Evolutionary conservation across 2,113 vertebrate species (phyloP).

Genomic region (Micronycteris hirsuta): DNA sequence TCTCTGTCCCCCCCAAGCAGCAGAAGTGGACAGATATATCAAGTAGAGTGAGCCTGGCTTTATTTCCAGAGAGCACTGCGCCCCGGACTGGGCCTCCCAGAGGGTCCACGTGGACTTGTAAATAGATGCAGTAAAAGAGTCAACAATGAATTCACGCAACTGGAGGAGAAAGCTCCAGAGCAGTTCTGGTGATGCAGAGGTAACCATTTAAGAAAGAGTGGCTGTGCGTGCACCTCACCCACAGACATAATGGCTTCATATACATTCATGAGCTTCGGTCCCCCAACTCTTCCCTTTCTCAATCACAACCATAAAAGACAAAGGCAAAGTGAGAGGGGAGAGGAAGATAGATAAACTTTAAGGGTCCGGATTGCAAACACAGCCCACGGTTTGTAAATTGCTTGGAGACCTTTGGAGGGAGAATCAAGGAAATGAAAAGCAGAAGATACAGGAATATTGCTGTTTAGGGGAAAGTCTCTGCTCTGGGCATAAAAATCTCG

Average conservation of each 20-base stretch:
- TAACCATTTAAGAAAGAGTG: slow-evolving; percentile 51
- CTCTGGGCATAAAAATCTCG: slow-evolving; percentile 57
- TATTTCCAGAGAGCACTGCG: slow-evolving; percentile 52
- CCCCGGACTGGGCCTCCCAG: slow-evolving; percentile 63
- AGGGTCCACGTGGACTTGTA: slow-evolving; percentile 73
- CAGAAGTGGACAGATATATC: slow-evolving; percentile 54
- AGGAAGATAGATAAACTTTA: slow-evolving; percentile 58
- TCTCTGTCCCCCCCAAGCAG: slow-evolving; percentile 25
- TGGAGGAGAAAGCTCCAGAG: slow-evolving; percentile 61
- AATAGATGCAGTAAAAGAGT: slow-evolving; percentile 75
- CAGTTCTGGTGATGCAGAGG: slow-evolving; percentile 60
- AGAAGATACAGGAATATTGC: slow-evolving; percentile 58
- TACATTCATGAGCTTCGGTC: slow-evolving; percentile 37
- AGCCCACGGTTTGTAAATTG: slow-evolving; percentile 72
- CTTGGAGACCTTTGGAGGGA: slow-evolving; percentile 69
- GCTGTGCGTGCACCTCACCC: background rate
- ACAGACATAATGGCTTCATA: slow-evolving; percentile 51
- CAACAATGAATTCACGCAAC: slow-evolving; percentile 73
- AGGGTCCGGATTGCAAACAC: slow-evolving; percentile 60
- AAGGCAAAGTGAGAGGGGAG: slow-evolving; percentile 29
- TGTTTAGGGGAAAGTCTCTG: slow-evolving; percentile 57
- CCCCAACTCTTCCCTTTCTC: slow-evolving; percentile 44
- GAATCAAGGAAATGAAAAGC: slow-evolving; percentile 66
- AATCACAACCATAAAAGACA: slow-evolving; percentile 63
- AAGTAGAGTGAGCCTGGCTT: slow-evolving; percentile 63